Base-by-base conservation (phyloP, 1,140 invertebrate genomes). In the Drosophila azteca region DNA sequence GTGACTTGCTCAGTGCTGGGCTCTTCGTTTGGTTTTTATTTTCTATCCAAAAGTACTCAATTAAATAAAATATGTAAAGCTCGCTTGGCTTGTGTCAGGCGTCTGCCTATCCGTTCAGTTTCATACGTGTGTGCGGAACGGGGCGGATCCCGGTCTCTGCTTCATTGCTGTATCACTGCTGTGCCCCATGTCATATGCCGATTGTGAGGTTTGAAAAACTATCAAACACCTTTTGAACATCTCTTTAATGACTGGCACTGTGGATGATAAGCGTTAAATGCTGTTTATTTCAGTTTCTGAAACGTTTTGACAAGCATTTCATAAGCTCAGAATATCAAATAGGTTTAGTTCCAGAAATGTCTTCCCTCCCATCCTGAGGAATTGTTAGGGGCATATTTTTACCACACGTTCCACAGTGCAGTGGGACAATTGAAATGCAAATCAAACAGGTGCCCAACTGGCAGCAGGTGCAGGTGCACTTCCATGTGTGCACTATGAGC, bases 11-110 rank as follows among this genome's bases (percentile, higher is more conserved):
- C 45, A 39, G 35, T 39, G 57, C 45, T 15, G 11, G 29, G 41
- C 35, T 59, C 46, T 51, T 45, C 39, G 50, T 24, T 69, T 59
- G n/a, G 51, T 43, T 20, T 45, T 51, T 61, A 43, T 65, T 67
- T 64, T 41, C 55, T 45, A 51, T 52, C 55, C 48, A 63, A 63
- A 63, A 81, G 60, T 59, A 67, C 69, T 87, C 69, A 85, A 85
- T 85, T 85, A 87, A 81, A 85, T 85, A 51, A 87, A 87, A 84
- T 81, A 87, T 55, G 61, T 77, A 87, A 60, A 61, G 48, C 29
- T 24, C 35, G 76, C 62, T 58, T 41, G 63, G 66, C 55, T 76
- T 84, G 77, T 60, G 79, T 57, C 77, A 61, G 65, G 64, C 61
- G 49, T 61, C 53, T 50, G 52, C 52, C 67, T 15, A 44, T 51